Conservation (phyloP, 2,888 invertebrate species). For the Phyto melanocephala region DNA sequence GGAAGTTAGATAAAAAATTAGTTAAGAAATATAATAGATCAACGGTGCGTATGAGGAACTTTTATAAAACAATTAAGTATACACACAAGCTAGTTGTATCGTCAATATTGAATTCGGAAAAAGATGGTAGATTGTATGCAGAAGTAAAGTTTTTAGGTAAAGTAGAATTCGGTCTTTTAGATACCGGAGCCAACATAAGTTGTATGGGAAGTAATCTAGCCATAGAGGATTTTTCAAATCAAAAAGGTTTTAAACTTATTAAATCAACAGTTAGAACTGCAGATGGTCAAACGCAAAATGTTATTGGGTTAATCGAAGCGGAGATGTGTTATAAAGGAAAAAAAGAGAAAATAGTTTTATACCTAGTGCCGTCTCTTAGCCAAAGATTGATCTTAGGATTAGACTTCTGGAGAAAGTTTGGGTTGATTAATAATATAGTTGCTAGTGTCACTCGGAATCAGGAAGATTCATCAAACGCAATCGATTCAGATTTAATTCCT, state of each 20-base stretch:
- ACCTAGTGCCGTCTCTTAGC: neutral
- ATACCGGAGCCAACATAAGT: slow-evolving; percentile 1
- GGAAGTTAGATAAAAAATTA: neutral
- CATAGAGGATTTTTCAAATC: neutral
- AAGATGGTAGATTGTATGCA: slow-evolving; percentile 1
- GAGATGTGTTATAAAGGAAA: neutral
- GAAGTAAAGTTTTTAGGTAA: neutral
- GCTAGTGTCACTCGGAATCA: neutral
- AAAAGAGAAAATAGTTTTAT: neutral
- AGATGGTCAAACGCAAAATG: neutral
- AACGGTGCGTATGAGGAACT: slow-evolving; percentile 12
- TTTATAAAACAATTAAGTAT: neutral
- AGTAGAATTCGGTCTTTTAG: neutral
- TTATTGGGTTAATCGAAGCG: neutral
- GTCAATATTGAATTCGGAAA: neutral
- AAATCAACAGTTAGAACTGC: neutral
- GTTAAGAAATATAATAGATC: slow-evolving; percentile 5
- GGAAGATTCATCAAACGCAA: neutral
- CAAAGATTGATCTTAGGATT: neutral
- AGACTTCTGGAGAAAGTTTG: neutral
- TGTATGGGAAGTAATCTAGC: slow-evolving; percentile 4
- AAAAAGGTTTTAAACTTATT: neutral
- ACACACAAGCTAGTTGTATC: neutral
- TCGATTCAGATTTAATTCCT: neutral
- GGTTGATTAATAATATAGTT: neutral